Evolutionary conservation across 2,113 vertebrate genomes (phyloP).

Genomic region (Piliocolobus tephrosceles): DNA sequence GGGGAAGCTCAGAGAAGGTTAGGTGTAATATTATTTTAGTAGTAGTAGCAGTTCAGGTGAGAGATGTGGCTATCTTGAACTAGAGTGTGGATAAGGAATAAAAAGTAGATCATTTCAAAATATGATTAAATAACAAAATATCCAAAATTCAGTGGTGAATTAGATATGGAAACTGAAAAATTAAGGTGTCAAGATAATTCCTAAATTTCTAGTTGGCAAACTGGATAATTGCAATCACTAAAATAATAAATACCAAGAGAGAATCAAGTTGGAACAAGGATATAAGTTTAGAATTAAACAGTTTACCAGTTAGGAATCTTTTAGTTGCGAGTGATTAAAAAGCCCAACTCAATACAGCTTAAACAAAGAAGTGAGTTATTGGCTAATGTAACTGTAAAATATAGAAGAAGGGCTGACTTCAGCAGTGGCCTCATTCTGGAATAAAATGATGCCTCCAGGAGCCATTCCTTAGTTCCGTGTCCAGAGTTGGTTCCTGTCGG

Average conservation of each 20-base stretch:
- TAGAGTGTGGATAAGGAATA: background rate
- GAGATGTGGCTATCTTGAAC: background rate
- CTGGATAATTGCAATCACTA: background rate
- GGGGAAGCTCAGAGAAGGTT: background rate
- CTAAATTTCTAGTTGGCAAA: background rate
- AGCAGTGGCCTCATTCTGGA: background rate
- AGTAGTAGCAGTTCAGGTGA: background rate
- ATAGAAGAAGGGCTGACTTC: background rate
- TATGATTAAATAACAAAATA: background rate
- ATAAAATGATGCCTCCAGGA: background rate
- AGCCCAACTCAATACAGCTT: background rate
- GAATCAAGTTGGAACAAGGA: background rate
- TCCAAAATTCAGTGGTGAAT: background rate
- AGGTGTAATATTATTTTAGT: too few species aligned
- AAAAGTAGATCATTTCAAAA: background rate
- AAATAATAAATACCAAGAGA: background rate
- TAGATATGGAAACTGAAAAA: background rate
- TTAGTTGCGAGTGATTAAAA: background rate
- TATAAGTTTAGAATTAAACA: background rate
- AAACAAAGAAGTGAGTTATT: background rate
- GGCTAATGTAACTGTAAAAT: background rate
- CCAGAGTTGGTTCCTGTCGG: too few species aligned
- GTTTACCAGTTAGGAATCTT: background rate
- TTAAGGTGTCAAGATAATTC: background rate
- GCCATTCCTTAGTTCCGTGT: too few species aligned